Evolutionary conservation across 2,113 vertebrate species (phyloP).

Genomic region (Cinclus cinclus): DNA sequence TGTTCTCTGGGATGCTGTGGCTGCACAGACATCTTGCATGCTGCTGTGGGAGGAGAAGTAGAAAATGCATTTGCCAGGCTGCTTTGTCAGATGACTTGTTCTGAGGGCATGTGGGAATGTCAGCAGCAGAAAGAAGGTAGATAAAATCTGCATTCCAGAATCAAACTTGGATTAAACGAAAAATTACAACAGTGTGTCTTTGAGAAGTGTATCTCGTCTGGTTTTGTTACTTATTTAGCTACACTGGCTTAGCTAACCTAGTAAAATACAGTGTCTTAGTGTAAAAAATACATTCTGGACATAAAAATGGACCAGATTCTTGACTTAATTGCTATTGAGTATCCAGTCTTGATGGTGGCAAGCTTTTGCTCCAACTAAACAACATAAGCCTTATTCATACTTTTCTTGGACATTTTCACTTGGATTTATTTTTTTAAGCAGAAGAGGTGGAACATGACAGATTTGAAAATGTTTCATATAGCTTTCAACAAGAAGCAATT

Average conservation of each 20-base stretch:
- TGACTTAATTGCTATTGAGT: not conserved
- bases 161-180: not conserved
- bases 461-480: slow-evolving; percentile 59
- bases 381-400: not conserved
- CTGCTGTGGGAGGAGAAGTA: not conserved
- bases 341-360: not conserved
- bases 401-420: slow-evolving; percentile 29
- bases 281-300: not conserved
- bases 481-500: slow-evolving; percentile 60
- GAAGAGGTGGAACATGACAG: slow-evolving; percentile 59
- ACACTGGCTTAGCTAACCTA: not conserved
- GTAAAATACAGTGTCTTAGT: not conserved
- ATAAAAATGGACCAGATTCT: not conserved
- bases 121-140: not conserved
- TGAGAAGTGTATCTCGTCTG: not conserved
- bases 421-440: not conserved
- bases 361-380: not conserved
- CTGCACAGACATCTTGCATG: not conserved
- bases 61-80: not conserved
- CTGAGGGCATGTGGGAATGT: not conserved
- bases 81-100: not conserved
- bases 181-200: not conserved
- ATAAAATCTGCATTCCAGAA: not conserved
- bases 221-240: not conserved
- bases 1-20: not conserved